Base-by-base conservation (phyloP, 2,888 invertebrate species). In the Drosophila robusta region DNA sequence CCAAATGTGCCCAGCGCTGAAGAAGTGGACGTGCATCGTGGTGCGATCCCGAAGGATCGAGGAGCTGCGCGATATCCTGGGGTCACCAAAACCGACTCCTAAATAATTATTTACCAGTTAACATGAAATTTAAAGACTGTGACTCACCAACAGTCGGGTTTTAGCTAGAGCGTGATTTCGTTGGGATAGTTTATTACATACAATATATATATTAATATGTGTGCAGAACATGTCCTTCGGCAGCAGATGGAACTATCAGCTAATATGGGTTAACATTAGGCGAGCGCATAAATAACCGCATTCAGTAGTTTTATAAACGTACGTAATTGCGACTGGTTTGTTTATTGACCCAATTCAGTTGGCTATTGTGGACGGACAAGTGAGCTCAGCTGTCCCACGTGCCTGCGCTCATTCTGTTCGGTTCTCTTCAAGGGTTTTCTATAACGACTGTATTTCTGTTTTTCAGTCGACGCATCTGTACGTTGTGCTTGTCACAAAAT, bases 401-500 rank as follows among this genome's bases (percentile, higher is more conserved):
- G 65, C 55, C 42, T 39, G 38, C 34, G 34, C 39, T 24, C 11
- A 41, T 41, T 58, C 36, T 39, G 36, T 34, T 58, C 29, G 1
- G 22, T 22, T 22, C 32, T 55, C 38, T 22, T 47, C 14, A 47
- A 52, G 51, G 56, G 50, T 45, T 60, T 70, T 42, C 55, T 56
- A 67, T 67, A 52, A 24, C 64, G 52, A 60, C 57, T 73, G 56
- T 70, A 39, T 65, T 69, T 69, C 45, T 60, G 36, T 52, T 70
- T 66, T 57, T 54, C 41, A 65, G 65, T 36, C 54, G 32, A 55
- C 49, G 16, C 54, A 49, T 63, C 63, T 66, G 54, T 32, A 22
- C 65, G 65, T 51, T 67, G 46, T 65, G 67, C 71, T 71, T 75
- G 75, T 71, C 75, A 75, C 75, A 63, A 68, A 75, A 75, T 75